Evolutionary conservation across 2,888 invertebrate genomes (phyloP), one percentile per base, ranked within the genome.

Genomic region (Tetragnatha montana): DNA sequence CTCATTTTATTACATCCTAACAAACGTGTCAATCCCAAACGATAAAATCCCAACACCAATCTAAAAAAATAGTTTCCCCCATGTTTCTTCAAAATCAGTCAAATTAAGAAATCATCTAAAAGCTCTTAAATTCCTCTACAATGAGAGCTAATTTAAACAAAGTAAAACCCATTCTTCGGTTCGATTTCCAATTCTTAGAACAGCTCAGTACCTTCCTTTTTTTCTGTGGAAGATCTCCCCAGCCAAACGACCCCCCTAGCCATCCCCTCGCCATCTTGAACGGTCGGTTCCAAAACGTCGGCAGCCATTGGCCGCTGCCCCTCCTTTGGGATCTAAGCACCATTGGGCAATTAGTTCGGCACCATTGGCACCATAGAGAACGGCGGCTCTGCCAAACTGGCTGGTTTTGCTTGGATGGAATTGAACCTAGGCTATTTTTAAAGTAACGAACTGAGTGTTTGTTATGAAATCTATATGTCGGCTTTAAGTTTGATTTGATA

Each of bases 341-440:
- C 88, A 75, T 84, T 89, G 81, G 88, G 74, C 75, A 80, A 84
- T 84, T 84, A 81, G 84, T 88, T 79, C 71, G 71, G 88, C 68
- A 73, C 71, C 83, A 88, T 88, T 88, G 88, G 71, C 88, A 88
- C 79, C 19, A 50, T 49, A 79, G 82, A n/a, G 69, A 81, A 87
- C 51, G 68, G 21, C 50, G 50, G 70, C 51, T 50, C 88, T 19
- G 60, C 19, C 50, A 35, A 17, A 81, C 60, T 50, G 81, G 75
- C 69, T 68, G 21, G 47, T 60, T 60, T 60, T 60, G 12, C 60
- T 60, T 60, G 8, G 10, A 35, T 35, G 35, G 35, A 35, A 35
- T 35, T 35, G 35, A 35, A 35, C 35, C 35, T 35, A 35, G 35
- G 35, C 35, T 35, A 35, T 35, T 35, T n/a, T 35, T 35, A 35